Evolutionary conservation across 1,140 invertebrate genomes (phyloP).

Genomic region (Bradysia coprophila): DNA sequence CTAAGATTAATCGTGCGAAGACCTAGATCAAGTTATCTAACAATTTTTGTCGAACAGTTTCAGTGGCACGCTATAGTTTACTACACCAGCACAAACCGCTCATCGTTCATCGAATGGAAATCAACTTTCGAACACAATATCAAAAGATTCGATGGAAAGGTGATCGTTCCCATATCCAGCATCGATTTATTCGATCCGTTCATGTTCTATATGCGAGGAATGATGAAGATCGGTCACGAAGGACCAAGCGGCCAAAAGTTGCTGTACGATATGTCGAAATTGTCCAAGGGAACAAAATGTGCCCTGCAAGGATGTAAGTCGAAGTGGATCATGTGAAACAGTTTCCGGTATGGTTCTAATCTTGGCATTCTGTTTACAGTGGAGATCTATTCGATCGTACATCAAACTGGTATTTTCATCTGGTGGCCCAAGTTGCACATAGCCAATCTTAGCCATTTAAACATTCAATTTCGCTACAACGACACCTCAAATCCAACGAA

Average conservation of each 20-base stretch:
- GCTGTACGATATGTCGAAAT: constrained; percentile 5
- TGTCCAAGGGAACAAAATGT: constrained; percentile 16
- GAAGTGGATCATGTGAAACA: not conserved
- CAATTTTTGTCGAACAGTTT: too few species aligned
- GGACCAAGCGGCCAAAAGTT: not conserved
- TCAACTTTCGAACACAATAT: too few species aligned
- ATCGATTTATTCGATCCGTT: constrained; percentile 6
- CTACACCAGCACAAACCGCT: too few species aligned
- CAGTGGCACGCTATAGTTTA: too few species aligned
- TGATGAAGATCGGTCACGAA: constrained; percentile 9
- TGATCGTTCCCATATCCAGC: too few species aligned
- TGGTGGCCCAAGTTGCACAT: not conserved
- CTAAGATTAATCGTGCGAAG: too few species aligned
- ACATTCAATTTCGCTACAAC: constrained; percentile 4
- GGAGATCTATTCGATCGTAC: constrained; percentile 10
- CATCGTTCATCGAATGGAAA: too few species aligned
- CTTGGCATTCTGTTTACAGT: constrained; percentile 5
- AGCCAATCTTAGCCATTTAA: not conserved
- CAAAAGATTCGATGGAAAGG: too few species aligned
- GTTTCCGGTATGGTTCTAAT: too few species aligned
- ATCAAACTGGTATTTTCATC: constrained; percentile 3
- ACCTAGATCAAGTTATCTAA: too few species aligned
- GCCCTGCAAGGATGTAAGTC: constrained; percentile 22
- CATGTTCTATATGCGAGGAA: constrained; percentile 15
- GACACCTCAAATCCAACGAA: not conserved